These are phyloP conservation scores for Laupala kohalensis DNA, from an alignment of 1,140 invertebrate species.

Conservation along the genomic window DNA sequence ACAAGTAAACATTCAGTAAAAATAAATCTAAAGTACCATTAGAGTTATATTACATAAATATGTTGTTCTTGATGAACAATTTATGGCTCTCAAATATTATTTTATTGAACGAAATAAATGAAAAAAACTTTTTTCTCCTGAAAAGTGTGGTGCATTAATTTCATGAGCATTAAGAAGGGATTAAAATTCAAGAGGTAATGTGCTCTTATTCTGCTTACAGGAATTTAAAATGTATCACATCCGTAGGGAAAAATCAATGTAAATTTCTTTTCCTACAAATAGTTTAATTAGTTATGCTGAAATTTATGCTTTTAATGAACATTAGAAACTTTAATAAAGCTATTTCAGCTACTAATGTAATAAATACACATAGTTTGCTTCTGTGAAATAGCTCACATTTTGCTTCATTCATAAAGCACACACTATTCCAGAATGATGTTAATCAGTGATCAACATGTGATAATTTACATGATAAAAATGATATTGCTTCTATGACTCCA, in stretches of 20 bases:
- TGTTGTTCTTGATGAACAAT: no score
- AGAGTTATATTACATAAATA: no score
- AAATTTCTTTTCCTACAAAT: not conserved
- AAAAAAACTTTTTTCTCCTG: no score
- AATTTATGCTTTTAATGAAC: not conserved
- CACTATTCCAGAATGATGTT: not conserved
- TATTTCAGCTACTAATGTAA: not conserved
- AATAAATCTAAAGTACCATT: no score
- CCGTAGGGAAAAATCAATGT: not conserved
- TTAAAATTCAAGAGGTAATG: not conserved
- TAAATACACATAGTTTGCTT: not conserved
- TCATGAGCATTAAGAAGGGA: not conserved
- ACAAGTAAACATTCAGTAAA: no score
- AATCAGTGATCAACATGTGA: not conserved
- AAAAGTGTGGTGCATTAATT: not conserved
- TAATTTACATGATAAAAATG: not conserved
- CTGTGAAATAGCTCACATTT: not conserved
- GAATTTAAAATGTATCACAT: not conserved
- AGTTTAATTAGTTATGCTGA: not conserved
- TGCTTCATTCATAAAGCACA: not conserved
- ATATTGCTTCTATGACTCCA: no score
- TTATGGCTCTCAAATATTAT: no score
- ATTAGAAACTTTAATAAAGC: not conserved
- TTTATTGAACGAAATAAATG: no score
- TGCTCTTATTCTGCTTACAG: not conserved